Conservation (phyloP, 2,888 invertebrate genomes). For the Pristionchus exspectatus region DNA sequence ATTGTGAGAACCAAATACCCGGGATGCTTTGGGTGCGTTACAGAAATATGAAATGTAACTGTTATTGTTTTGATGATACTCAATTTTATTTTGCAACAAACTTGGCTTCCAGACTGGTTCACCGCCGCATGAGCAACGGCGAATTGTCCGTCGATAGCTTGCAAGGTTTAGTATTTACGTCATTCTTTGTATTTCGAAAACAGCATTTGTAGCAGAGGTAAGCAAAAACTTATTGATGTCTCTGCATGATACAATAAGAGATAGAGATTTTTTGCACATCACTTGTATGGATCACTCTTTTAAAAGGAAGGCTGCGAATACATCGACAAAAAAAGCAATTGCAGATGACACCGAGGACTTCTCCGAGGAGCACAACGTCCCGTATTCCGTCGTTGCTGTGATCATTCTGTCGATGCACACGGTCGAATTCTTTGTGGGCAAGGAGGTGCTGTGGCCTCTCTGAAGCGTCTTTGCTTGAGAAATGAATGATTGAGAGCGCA, state of each 20-base stretch:
- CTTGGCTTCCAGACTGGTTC: neutral
- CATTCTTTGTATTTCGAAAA: neutral
- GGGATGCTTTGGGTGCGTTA: neutral
- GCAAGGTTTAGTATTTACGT: neutral
- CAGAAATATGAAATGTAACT: too few species aligned
- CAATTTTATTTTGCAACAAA: too few species aligned
- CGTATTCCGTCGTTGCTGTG: neutral
- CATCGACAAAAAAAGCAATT: too few species aligned
- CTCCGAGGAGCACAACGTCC: neutral
- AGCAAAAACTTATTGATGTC: too few species aligned
- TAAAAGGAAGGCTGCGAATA: too few species aligned
- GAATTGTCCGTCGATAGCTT: neutral
- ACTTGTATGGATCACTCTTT: too few species aligned
- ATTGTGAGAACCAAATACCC: neutral
- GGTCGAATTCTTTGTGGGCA: neutral
- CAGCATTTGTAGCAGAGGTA: neutral
- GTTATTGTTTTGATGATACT: too few species aligned
- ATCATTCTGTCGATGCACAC: neutral
- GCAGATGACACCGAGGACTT: neutral
- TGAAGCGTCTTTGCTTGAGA: neutral
- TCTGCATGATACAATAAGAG: too few species aligned
- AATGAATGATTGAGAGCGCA: neutral
- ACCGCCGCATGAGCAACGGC: neutral
- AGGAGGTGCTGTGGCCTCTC: neutral
- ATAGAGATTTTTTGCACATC: too few species aligned